phyloP scores from a whole-genome alignment of 2,888 invertebrate genomes.

The Neoaliturus tenellus region DNA sequence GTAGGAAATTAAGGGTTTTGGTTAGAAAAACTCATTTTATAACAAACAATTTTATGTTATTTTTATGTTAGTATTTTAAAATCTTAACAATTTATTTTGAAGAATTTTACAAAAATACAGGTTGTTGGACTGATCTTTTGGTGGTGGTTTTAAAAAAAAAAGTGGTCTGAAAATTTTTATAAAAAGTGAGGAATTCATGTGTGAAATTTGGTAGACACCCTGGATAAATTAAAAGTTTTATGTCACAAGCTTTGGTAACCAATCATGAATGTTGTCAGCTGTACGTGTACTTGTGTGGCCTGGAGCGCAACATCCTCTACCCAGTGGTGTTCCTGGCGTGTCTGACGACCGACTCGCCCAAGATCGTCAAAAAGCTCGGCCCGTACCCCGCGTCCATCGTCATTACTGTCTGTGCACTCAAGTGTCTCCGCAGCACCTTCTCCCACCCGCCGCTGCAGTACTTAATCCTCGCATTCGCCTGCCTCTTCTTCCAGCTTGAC shows the following conservation, averaged over 20 bases:
- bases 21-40: no score
- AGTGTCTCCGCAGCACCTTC: slow-evolving; percentile 92
- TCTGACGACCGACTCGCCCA: slow-evolving; percentile 89
- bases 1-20: no score
- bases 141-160: no score
- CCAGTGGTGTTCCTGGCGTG: slow-evolving; percentile 94
- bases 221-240: no score
- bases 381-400: slow-evolving; percentile 87
- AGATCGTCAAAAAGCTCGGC: slow-evolving; percentile 87
- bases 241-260: neutral
- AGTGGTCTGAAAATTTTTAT: no score
- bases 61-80: no score
- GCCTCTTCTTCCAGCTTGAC: slow-evolving; percentile 92
- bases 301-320: slow-evolving; percentile 95
- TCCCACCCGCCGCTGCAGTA: slow-evolving; percentile 95
- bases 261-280: slow-evolving; percentile 72
- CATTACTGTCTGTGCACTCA: slow-evolving; percentile 90
- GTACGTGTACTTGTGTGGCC: slow-evolving; percentile 91
- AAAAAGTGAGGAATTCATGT: no score
- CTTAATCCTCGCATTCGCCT: slow-evolving; percentile 92
- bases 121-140: no score
- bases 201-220: no score
- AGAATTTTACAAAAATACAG: no score
- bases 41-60: no score
- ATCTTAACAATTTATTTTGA: no score